Evolutionary conservation across 2,113 vertebrate genomes (phyloP), one percentile per base, ranked within the genome.

Genomic region (Ia io): DNA sequence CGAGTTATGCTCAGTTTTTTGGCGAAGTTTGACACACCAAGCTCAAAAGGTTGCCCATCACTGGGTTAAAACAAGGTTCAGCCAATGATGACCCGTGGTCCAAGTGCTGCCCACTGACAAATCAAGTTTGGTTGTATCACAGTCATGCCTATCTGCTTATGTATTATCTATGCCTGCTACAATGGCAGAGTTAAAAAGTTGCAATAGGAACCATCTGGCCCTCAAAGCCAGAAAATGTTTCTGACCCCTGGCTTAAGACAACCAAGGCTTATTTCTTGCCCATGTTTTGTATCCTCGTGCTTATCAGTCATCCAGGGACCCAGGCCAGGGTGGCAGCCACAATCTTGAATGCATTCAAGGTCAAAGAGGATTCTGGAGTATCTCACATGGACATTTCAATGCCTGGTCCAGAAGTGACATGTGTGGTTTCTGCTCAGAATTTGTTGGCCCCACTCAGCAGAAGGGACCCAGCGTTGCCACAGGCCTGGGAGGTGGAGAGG

Each of bases 351-450:
- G 22, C 49, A 51, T 63, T 3, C 51, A 47, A 92, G 82, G 56
- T 23, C 11, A 70, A 84, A 65, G 59, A 71, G 37, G 22, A 32
- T 74, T n/a, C 49, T 83, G 18, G 8, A 76, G 30, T 28, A 5
- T 69, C 80, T 73, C 30, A 25, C 51, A 2, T 3, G 10, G 11
- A 40, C 1, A 42, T 32, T 40, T 35, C 37, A 59, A 37, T 30
- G 44, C 16, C 42, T 63, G 67, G 44, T 13, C 23, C 23, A 4
- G 28, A 51, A 91, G 37, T 37, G 74, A 47, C 40, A 59, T 22
- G 37, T 44, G 78, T 83, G 51, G 17, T 79, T 74, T 96, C 42
- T 91, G 63, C 42, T 96, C 6, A 53, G 65, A 93, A 91, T 86
- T 35, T 59, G 53, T 80, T 37, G 17, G 10, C 12, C 3, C 40